Evolutionary conservation across 2,888 invertebrate species (phyloP), one percentile per base, ranked within the genome.

Genomic region (Pterobdella sp.): DNA sequence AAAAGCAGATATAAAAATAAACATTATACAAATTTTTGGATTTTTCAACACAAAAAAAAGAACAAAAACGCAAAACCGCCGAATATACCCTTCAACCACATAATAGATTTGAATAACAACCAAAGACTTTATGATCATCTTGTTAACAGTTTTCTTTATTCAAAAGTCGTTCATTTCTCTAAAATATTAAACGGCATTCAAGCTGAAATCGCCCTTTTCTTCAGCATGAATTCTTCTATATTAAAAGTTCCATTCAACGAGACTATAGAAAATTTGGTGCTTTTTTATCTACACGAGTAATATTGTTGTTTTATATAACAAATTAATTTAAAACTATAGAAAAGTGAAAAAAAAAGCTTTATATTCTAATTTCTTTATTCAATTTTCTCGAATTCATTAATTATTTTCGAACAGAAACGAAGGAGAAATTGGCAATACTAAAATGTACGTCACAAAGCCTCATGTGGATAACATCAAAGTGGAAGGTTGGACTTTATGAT

Each of bases 381-480:
- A 68, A 36, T 68, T 35, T 42, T 42, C 22, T 7, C 22, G 22
- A 42, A 7, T 42, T 7, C 49, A 14, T 42, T 42, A 14, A 14
- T 42, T 22, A 14, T 22, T 22, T 42, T 22, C 22, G 22, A 42
- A 4, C 49, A 69, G 69, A 7, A 31, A 1, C 18, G 49, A 71
- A 10, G 71, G 71, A 10, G 36, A 71, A 22, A 35, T 71, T 34
- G 71, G 71, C 2, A 36, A n/a, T 14, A 31, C 60, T 22, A 71
- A 71, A 31, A 71, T 71, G n/a, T 52, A 60, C 56, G 34, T 63
- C 1, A 35, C 34, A 26, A 52, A 63, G 36, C 71, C 71, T 22
- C 63, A 60, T 37, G 35, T 35, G 7, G 36, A 63, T n/a, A 42
- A 63, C n/a, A 29, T 71, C 26, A 32, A 22, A 7, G 63, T 71